Evolutionary conservation across 2,888 invertebrate genomes (phyloP).

Genomic region (Galeopsomyia nigrocyanea): DNA sequence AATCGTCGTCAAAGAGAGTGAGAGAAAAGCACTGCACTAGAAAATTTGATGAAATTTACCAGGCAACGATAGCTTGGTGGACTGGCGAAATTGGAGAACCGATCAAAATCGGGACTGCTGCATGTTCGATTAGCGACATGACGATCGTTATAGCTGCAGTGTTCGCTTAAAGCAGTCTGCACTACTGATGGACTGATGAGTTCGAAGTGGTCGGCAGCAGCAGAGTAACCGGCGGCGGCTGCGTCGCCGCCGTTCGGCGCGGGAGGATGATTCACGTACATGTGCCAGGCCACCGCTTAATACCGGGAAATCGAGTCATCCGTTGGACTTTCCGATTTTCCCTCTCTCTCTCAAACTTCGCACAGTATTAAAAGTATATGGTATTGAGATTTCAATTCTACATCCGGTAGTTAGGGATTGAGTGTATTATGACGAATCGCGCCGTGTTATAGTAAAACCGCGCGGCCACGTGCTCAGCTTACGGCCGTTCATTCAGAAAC

Average conservation of each 20-base stretch:
- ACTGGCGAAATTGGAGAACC: neutral
- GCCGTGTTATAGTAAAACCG: neutral
- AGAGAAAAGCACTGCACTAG: no score
- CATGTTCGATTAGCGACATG: neutral
- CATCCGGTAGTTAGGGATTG: no score
- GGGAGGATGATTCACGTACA: constrained; percentile 47
- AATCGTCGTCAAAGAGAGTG: no score
- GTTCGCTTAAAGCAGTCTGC: neutral
- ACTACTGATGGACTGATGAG: neutral
- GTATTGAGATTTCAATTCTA: no score
- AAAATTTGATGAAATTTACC: constrained; percentile 9
- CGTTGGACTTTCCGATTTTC: constrained; percentile 42
- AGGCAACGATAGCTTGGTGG: constrained; percentile 15
- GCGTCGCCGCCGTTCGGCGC: neutral
- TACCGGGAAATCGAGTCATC: constrained; percentile 40
- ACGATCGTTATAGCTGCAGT: constrained; percentile 8
- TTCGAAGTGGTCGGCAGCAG: neutral
- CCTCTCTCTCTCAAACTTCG: constrained; percentile 9
- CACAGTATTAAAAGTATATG: no score
- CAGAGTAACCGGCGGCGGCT: neutral
- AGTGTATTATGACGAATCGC: neutral
- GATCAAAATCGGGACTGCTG: neutral
- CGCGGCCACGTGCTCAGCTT: constrained; percentile 22
- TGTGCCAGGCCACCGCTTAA: neutral
- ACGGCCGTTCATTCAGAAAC: constrained; percentile 31